phyloP scores from a whole-genome alignment of 2,888 invertebrate genomes.

The Entomobrya proxima region DNA sequence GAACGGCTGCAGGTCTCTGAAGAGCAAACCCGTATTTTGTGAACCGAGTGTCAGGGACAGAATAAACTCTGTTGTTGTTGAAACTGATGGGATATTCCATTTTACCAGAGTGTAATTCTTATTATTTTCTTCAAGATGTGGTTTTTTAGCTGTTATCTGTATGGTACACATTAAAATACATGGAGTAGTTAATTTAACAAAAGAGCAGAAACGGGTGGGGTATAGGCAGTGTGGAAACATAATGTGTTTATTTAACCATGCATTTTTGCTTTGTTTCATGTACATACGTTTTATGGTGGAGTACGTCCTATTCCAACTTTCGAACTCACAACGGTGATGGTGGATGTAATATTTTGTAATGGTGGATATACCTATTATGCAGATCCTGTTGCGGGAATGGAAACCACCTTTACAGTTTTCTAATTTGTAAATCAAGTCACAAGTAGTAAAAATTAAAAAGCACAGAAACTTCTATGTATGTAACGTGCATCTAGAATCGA shows the following conservation, averaged over 20 bases:
- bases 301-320: slow-evolving; percentile 30
- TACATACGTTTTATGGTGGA: slow-evolving; percentile 31
- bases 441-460: slow-evolving; percentile 9
- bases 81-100: slow-evolving; percentile 68
- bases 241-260: slow-evolving; percentile 59
- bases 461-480: not conserved
- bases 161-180: not conserved
- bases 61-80: slow-evolving; percentile 70
- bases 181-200: not conserved
- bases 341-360: not conserved
- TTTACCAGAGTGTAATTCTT: slow-evolving; percentile 41
- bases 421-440: not conserved
- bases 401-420: not conserved
- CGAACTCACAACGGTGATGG: slow-evolving; percentile 17
- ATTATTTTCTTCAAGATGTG: slow-evolving; percentile 53
- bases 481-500: not conserved
- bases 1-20: slow-evolving; percentile 65
- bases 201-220: not conserved
- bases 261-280: slow-evolving; percentile 43
- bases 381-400: not conserved
- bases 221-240: too few species aligned
- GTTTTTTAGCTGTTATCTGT: slow-evolving; percentile 14
- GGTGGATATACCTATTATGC: not conserved
- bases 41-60: slow-evolving; percentile 72
- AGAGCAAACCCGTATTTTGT: slow-evolving; percentile 67